Conservation (phyloP, 2,797 vertebrate species). For the Todus mexicanus region DNA sequence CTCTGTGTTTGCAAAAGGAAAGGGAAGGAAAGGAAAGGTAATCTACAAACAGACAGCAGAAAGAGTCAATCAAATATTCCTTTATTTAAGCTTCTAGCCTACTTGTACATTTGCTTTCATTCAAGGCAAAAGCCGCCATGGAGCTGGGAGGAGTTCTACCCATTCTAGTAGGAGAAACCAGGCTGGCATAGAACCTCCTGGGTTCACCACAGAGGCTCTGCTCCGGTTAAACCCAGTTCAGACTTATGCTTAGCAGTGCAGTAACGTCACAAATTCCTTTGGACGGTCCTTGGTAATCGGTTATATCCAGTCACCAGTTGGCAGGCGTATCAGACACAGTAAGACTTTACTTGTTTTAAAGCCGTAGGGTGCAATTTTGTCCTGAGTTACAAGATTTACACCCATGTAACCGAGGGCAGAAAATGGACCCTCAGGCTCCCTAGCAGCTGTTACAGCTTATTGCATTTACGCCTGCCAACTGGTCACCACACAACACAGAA, state of each 20-base stretch:
- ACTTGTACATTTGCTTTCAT: not conserved
- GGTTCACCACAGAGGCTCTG: not conserved
- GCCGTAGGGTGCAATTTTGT: constrained; percentile 38
- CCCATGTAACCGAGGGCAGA: constrained; percentile 16
- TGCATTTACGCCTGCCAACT: constrained; percentile 20
- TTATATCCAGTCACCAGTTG: not conserved
- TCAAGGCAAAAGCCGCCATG: not conserved
- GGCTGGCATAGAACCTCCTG: not conserved
- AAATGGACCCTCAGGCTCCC: constrained; percentile 41
- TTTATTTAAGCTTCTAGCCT: not conserved
- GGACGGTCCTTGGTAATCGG: not conserved
- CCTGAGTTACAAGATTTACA: constrained; percentile 49
- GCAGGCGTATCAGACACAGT: not conserved
- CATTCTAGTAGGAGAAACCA: rapidly evolving
- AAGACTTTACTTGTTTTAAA: constrained; percentile 28
- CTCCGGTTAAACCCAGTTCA: not conserved
- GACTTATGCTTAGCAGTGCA: not conserved
- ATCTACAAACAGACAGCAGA: not conserved
- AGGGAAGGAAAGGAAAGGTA: not conserved
- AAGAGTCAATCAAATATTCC: not conserved
- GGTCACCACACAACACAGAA: constrained; percentile 14
- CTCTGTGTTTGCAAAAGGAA: not conserved
- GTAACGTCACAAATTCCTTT: not conserved
- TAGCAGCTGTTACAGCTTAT: constrained; percentile 42
- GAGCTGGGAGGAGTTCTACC: not conserved